Evolutionary conservation across 2,113 vertebrate species (phyloP).

Genomic region (Sorex fumeus): DNA sequence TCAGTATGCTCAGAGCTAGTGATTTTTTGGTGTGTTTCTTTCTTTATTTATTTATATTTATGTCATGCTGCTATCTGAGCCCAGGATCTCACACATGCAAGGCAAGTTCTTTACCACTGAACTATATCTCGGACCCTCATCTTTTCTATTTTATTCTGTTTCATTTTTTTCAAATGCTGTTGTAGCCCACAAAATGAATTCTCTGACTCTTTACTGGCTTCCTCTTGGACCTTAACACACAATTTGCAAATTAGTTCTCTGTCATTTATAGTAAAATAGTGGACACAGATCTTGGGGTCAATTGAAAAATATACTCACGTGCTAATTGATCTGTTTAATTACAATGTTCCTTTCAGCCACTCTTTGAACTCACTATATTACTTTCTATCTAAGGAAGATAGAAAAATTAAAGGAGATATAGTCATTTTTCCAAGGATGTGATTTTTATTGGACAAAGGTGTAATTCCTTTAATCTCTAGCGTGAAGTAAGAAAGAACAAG

Average conservation of each 20-base stretch:
- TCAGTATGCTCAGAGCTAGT: not conserved
- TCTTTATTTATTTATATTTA: not conserved
- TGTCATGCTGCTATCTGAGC: too few species aligned
- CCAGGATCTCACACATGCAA: too few species aligned
- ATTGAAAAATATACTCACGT: slow-evolving; percentile 60
- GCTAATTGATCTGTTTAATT: slow-evolving; percentile 68
- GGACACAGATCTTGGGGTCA: slow-evolving; percentile 40
- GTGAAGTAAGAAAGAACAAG: not conserved
- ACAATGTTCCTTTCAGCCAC: slow-evolving; percentile 46
- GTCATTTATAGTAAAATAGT: slow-evolving; percentile 41
- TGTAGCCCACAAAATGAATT: slow-evolving; percentile 61
- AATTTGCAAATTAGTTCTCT: slow-evolving; percentile 63
- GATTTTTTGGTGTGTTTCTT: not conserved
- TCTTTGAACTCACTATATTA: slow-evolving; percentile 44
- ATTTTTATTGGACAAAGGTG: not conserved
- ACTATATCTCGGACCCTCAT: too few species aligned
- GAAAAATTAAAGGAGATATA: not conserved
- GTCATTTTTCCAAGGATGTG: not conserved
- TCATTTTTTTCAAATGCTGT: slow-evolving; percentile 32
- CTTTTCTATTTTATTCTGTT: slow-evolving; percentile 7
- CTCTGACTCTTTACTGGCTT: slow-evolving; percentile 64
- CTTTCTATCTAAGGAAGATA: not conserved
- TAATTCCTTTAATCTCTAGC: not conserved
- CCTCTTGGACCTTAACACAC: slow-evolving; percentile 16
- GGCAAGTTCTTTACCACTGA: too few species aligned